These are phyloP conservation scores for Solen grandis DNA, from an alignment of 1,140 invertebrate genomes.

Conservation along the genomic window DNA sequence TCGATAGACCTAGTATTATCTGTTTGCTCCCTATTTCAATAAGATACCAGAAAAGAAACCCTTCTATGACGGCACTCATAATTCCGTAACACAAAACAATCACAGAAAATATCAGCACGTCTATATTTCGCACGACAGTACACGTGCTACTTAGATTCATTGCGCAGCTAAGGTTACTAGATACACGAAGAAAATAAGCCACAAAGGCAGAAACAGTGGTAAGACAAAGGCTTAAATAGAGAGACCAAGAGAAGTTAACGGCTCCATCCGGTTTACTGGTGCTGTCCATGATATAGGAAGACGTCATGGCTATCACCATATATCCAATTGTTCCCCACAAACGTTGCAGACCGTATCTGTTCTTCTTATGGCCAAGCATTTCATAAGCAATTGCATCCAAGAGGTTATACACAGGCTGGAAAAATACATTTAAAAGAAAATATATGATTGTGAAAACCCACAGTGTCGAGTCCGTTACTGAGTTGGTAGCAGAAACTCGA, in stretches of 20 bases:
- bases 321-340: conserved; percentile 68
- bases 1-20: conserved; percentile 90
- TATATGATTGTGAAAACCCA: conserved; percentile 63
- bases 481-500: too few relatives aligned
- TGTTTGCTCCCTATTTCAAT: conserved; percentile 87
- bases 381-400: conserved; percentile 67
- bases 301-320: conserved; percentile 65
- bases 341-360: conserved; percentile 62
- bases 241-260: conserved; percentile 65
- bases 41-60: conserved; percentile 93
- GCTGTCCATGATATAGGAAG: conserved; percentile 72
- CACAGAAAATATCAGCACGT: conserved; percentile 82
- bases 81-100: conserved; percentile 92
- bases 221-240: conserved; percentile 70
- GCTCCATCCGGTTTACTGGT: conserved; percentile 37
- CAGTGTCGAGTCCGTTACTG: conserved; percentile 60
- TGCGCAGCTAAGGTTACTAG: conserved; percentile 43
- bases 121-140: conserved; percentile 35
- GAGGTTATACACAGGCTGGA: conserved; percentile 62
- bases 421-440: conserved; percentile 61
- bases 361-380: conserved; percentile 58
- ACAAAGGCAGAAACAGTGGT: conserved; percentile 56
- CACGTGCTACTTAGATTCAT: conserved; percentile 63
- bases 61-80: conserved; percentile 93
- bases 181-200: conserved; percentile 62